A percentile compares a stretch with the other conserved stretches of the same genome.
Evolutionary conservation across 2,113 vertebrate genomes (phyloP).

Genomic region (Oryzias curvinotus): DNA sequence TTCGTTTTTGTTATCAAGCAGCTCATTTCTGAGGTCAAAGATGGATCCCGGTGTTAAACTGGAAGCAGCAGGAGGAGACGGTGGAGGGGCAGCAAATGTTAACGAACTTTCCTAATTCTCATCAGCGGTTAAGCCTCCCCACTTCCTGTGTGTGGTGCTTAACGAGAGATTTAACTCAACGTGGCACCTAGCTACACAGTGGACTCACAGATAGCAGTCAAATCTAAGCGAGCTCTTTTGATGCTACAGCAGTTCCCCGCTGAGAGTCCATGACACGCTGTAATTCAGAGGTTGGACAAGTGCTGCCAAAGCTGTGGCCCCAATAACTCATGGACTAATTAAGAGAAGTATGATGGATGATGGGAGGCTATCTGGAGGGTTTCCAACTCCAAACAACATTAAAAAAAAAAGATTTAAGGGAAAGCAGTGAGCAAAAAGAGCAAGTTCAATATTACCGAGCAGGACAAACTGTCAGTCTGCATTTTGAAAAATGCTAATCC

Average conservation of each 20-base stretch:
- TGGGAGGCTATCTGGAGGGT: slow-evolving; percentile 34
- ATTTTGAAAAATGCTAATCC: too few species aligned
- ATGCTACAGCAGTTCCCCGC: slow-evolving; percentile 25
- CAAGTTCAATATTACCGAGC: slow-evolving; percentile 11
- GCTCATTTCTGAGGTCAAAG: slow-evolving; percentile 39
- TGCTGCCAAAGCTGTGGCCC: slow-evolving; percentile 30
- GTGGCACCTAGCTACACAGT: slow-evolving; percentile 17
- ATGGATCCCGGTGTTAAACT: slow-evolving; percentile 29
- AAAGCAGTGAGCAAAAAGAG: slow-evolving; percentile 9
- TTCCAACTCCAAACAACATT: slow-evolving; percentile 25
- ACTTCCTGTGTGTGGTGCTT: slow-evolving; percentile 60
- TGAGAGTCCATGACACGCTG: slow-evolving; percentile 6
- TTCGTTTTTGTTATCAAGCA: slow-evolving; percentile 20
- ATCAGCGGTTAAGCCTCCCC: slow-evolving; percentile 54
- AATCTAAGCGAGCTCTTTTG: slow-evolving; percentile 43
- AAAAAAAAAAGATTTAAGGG: slow-evolving; percentile 13
- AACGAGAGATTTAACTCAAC: slow-evolving; percentile 53
- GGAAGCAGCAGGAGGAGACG: slow-evolving; percentile 13
- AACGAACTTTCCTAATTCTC: slow-evolving; percentile 51
- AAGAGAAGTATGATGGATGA: slow-evolving; percentile 18
- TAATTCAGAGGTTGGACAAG: slow-evolving; percentile 20
- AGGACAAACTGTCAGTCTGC: too few species aligned
- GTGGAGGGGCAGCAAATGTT: slow-evolving; percentile 15
- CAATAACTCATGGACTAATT: slow-evolving; percentile 5
- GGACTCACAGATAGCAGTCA: slow-evolving; percentile 20